Evolutionary conservation across 2,113 vertebrate species (phyloP).

Genomic region (Euleptes europaea): DNA sequence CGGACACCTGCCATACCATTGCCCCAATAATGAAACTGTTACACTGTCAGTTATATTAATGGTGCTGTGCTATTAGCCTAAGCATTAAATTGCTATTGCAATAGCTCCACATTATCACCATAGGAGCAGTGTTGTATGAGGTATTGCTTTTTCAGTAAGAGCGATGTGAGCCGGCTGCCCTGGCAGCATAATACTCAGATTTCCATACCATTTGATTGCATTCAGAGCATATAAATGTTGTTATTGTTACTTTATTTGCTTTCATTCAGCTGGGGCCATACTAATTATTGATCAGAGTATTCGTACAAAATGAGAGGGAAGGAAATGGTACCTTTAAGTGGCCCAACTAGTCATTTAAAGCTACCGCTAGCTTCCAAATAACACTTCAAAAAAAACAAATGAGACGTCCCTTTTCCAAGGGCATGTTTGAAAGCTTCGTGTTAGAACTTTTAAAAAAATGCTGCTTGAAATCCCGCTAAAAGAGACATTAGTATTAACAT

Average conservation of each 20-base stretch:
- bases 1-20: conserved; percentile 35
- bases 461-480: background rate
- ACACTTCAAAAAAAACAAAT: background rate
- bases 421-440: background rate
- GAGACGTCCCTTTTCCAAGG: background rate
- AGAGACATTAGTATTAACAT: background rate
- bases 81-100: conserved; percentile 15
- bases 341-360: background rate
- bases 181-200: background rate
- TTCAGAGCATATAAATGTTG: conserved; percentile 1
- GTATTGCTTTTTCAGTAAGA: conserved; percentile 11
- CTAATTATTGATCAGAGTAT: background rate
- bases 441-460: background rate
- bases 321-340: background rate
- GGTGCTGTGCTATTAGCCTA: conserved; percentile 26
- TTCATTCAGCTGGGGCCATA: background rate
- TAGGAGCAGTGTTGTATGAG: conserved; percentile 13
- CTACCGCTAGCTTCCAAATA: background rate
- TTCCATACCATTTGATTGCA: conserved; percentile 12
- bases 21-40: background rate
- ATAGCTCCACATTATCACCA: conserved; percentile 23
- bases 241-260: conserved; percentile 4
- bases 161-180: background rate
- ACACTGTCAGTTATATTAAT: conserved; percentile 11
- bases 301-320: background rate